Evolutionary conservation across 2,113 vertebrate genomes (phyloP).

Genomic region (Cyprinus carpio): DNA sequence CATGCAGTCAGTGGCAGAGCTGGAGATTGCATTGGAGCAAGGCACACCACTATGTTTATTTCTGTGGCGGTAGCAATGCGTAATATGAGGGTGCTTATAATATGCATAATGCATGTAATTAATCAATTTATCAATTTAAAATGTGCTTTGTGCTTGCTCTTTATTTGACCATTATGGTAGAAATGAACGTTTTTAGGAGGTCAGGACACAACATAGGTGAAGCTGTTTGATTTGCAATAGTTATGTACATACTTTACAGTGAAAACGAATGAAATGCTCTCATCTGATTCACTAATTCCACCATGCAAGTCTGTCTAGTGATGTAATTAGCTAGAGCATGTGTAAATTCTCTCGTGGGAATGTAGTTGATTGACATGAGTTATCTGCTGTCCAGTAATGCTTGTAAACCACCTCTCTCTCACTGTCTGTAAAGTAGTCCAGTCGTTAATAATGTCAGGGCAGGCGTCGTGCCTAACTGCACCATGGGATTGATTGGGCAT

Average conservation of each 20-base stretch:
- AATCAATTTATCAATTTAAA: background rate
- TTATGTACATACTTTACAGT: background rate
- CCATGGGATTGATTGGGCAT: conserved; percentile 65
- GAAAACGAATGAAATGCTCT: conserved; percentile 6
- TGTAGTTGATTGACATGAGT: conserved; percentile 44
- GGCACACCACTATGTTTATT: background rate
- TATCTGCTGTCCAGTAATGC: conserved; percentile 32
- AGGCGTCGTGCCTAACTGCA: conserved; percentile 54
- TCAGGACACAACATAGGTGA: background rate
- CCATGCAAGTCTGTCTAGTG: conserved; percentile 17
- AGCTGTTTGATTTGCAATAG: background rate
- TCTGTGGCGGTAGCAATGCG: background rate
- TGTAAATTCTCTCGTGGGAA: conserved; percentile 47
- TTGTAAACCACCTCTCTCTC: conserved; percentile 17
- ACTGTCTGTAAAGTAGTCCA: conserved; percentile 18
- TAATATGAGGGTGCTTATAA: background rate
- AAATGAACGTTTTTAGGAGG: background rate
- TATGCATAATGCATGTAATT: background rate
- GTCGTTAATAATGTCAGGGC: conserved; percentile 47
- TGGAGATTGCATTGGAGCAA: background rate
- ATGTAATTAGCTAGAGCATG: conserved; percentile 39
- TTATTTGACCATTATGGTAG: background rate
- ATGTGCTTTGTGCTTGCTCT: background rate
- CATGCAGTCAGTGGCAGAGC: background rate
- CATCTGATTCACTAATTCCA: conserved; percentile 21